Evolutionary conservation across 2,797 vertebrate genomes (phyloP).

Genomic region (Gallinago stenura): DNA sequence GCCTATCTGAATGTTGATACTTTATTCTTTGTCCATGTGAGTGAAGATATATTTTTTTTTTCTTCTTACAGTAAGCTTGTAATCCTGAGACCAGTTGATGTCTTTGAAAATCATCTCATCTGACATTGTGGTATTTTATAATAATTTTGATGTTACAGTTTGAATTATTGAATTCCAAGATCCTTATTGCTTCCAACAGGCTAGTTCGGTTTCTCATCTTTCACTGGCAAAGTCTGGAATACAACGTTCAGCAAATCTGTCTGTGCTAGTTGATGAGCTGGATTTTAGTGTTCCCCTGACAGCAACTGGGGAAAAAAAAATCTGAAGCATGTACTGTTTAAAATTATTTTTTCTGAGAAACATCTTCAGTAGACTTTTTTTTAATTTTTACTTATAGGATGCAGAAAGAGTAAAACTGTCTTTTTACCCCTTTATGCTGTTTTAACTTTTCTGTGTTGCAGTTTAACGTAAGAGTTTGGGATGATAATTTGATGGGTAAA

Average conservation of each 20-base stretch:
- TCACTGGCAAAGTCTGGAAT: not conserved
- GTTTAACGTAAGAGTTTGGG: not conserved
- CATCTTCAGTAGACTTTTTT: not conserved
- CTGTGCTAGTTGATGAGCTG: not conserved
- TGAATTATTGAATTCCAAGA: not conserved
- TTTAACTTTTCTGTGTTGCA: not conserved
- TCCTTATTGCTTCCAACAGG: not conserved
- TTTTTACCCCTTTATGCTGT: not conserved
- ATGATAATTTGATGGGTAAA: not conserved
- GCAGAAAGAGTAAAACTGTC: not conserved
- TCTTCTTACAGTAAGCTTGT: conserved; percentile 20
- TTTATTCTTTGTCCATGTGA: not conserved
- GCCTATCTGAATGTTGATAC: not conserved
- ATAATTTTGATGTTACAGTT: not conserved
- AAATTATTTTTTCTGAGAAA: not conserved
- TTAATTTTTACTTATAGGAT: not conserved
- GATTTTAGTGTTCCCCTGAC: not conserved
- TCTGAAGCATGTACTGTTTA: not conserved
- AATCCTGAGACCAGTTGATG: not conserved
- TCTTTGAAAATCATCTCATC: conserved; percentile 34
- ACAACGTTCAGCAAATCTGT: not conserved
- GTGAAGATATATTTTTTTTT: not conserved
- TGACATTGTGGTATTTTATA: not conserved
- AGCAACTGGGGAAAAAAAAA: not conserved
- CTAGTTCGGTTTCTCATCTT: not conserved